A percentile compares a stretch with the other conserved stretches of the same genome.
Evolutionary conservation across 2,888 invertebrate species (phyloP).

Genomic region (Pseudanteris insignis): DNA sequence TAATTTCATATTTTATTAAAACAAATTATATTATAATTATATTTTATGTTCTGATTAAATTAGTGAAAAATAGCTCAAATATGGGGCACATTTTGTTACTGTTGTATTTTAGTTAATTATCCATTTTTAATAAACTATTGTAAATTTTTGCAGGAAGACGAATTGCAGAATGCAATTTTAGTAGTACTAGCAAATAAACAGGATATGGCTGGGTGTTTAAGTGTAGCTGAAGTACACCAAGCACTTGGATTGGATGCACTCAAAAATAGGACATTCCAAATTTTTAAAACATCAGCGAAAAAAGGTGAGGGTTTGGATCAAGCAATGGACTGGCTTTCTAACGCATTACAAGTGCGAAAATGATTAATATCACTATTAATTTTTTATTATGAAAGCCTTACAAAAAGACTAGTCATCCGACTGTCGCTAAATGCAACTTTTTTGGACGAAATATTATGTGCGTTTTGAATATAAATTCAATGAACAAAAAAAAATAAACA

Average conservation of each 20-base stretch:
- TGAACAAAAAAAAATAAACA: too few relatives aligned
- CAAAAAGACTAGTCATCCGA: conserved; percentile 55
- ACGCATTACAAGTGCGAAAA: conserved; percentile 89
- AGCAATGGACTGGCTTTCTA: conserved; percentile 99
- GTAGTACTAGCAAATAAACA: conserved; percentile 99
- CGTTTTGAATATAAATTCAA: too few relatives aligned
- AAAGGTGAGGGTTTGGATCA: conserved; percentile 98
- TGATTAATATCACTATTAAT: conserved; percentile 62
- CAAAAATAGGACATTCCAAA: conserved; percentile 98
- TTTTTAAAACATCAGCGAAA: conserved; percentile 98
- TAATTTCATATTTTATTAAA: too few relatives aligned
- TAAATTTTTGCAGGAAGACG: conserved; percentile 83
- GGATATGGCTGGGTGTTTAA: conserved; percentile 97
- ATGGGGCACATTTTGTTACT: too few relatives aligned
- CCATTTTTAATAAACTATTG: too few relatives aligned
- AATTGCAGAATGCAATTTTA: conserved; percentile 92
- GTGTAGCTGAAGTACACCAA: conserved; percentile 95
- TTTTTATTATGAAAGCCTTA: conserved; percentile 51
- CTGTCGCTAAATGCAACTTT: conserved; percentile 51
- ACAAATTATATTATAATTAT: too few relatives aligned
- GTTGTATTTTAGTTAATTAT: too few relatives aligned
- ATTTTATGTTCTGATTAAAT: too few relatives aligned
- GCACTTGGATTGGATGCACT: conserved; percentile 93
- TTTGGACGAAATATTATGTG: too few relatives aligned
- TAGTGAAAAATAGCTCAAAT: too few relatives aligned